Conservation (phyloP, 2,797 vertebrate species). For the Anomalospiza imberbis region DNA sequence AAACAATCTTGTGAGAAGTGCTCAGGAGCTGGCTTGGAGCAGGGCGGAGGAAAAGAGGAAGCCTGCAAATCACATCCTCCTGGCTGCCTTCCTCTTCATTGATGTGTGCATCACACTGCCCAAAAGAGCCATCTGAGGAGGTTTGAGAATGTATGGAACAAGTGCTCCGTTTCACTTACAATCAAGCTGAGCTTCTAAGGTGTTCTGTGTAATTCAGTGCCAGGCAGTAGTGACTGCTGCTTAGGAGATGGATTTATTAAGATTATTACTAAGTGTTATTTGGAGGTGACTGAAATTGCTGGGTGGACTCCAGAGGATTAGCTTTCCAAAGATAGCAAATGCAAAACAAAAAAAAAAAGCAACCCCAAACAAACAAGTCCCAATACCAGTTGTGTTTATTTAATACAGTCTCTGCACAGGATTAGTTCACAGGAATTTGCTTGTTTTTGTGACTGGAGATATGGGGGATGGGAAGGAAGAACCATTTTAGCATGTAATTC, state of each 20-base stretch:
- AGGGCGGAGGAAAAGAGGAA: background rate
- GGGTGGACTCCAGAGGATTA: slow-evolving; percentile 53
- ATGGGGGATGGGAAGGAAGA: slow-evolving; percentile 22
- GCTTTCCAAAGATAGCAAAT: slow-evolving; percentile 62
- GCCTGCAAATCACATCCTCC: background rate
- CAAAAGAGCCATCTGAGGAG: background rate
- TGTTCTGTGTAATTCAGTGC: background rate
- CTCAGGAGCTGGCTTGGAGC: background rate
- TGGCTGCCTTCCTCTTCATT: background rate
- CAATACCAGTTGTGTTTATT: slow-evolving; percentile 42
- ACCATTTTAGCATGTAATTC: slow-evolving; percentile 37
- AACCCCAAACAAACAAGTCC: slow-evolving; percentile 32
- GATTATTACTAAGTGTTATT: slow-evolving; percentile 60
- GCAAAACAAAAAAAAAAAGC: background rate
- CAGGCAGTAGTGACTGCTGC: slow-evolving; percentile 43
- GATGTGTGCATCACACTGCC: background rate
- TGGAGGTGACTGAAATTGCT: slow-evolving; percentile 62
- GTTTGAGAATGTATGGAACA: background rate
- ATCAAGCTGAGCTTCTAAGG: slow-evolving; percentile 16
- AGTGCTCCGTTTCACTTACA: background rate
- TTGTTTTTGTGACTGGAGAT: slow-evolving; percentile 19
- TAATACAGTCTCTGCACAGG: slow-evolving; percentile 44
- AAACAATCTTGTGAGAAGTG: background rate
- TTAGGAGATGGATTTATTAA: slow-evolving; percentile 56
- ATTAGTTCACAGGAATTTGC: slow-evolving; percentile 46